Evolutionary conservation across 2,888 invertebrate genomes (phyloP).

Genomic region (Amblyjoppa proteus): DNA sequence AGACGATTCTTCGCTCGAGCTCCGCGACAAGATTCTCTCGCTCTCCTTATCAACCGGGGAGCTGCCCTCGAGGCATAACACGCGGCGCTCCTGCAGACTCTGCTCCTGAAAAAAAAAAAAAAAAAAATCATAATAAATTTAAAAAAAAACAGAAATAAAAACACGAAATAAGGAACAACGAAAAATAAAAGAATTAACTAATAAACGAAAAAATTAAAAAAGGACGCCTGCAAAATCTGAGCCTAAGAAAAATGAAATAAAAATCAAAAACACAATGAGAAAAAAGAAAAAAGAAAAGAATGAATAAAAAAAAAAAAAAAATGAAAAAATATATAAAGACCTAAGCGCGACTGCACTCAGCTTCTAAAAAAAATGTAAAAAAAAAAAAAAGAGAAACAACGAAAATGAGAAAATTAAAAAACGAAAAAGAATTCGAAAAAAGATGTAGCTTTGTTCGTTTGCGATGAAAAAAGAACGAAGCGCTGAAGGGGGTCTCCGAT

Average conservation of each 20-base stretch:
- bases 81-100: conserved; percentile 67
- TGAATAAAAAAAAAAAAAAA: background rate
- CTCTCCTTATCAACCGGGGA: conserved; percentile 68
- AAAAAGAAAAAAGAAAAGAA: background rate
- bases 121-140: background rate
- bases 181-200: background rate
- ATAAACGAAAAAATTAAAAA: background rate
- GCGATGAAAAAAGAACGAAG: background rate
- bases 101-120: background rate
- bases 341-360: no score
- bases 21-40: conserved; percentile 16
- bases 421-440: background rate
- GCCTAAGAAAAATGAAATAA: background rate
- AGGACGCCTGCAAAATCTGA: conserved; percentile 65
- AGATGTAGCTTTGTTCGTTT: conserved; percentile 14
- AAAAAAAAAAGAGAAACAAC: background rate
- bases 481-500: conserved; percentile 37
- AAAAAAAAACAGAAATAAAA: background rate
- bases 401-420: background rate
- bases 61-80: conserved; percentile 80
- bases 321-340: no score
- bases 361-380: background rate
- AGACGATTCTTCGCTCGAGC: conserved; percentile 9
- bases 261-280: background rate
- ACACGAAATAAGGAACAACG: background rate